Percentiles rank a stretch among this genome's conserved stretches.
These are phyloP conservation scores for Rhea americana DNA, from an alignment of 2,113 vertebrate genomes.

Conservation along the genomic window DNA sequence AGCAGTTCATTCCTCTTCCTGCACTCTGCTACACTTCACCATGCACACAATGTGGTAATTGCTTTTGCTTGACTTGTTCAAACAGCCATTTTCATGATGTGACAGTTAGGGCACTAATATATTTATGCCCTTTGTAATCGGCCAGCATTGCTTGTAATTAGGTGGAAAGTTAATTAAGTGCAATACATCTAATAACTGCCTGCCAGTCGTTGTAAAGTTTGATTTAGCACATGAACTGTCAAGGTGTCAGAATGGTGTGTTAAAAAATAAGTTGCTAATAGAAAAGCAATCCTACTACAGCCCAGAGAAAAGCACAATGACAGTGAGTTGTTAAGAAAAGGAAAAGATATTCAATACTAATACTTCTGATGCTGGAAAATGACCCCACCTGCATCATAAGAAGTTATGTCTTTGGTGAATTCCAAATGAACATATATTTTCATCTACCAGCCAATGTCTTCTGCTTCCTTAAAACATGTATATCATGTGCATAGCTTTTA, in stretches of 20 bases:
- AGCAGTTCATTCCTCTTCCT: not conserved
- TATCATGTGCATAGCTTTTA: fast-evolving
- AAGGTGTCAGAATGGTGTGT: constrained; percentile 46
- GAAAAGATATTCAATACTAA: not conserved
- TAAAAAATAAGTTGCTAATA: constrained; percentile 54
- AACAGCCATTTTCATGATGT: constrained; percentile 56
- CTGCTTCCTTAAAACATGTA: not conserved
- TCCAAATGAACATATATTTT: not conserved
- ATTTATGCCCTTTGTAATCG: constrained; percentile 69
- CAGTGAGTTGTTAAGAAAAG: not conserved
- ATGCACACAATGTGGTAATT: constrained; percentile 46
- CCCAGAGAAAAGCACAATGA: not conserved
- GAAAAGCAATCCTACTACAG: constrained; percentile 20
- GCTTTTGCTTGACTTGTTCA: constrained; percentile 63
- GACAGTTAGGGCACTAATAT: constrained; percentile 68
- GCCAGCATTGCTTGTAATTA: constrained; percentile 71
- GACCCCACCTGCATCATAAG: not conserved
- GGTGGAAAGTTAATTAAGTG: constrained; percentile 78
- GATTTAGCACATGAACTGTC: constrained; percentile 69
- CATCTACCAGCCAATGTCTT: not conserved
- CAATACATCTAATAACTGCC: constrained; percentile 73
- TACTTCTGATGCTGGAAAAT: not conserved
- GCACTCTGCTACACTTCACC: not conserved
- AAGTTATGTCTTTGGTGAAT: not conserved
- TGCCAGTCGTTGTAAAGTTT: constrained; percentile 81